Evolutionary conservation across 2,797 vertebrate species (phyloP).

Genomic region (Iguana delicatissima): DNA sequence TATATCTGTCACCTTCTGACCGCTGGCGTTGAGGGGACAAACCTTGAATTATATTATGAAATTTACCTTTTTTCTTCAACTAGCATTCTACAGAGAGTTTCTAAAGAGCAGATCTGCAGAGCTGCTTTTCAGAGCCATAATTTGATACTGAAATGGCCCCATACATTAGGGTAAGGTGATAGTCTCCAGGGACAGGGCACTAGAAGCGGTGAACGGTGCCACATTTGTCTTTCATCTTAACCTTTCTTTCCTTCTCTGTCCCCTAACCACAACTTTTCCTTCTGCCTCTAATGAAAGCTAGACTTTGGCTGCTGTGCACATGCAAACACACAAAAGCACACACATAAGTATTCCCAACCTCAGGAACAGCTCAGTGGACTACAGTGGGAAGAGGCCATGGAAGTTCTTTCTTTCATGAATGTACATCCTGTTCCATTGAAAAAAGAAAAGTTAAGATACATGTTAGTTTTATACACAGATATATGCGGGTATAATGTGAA

Average conservation of each 20-base stretch:
- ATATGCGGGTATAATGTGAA: not conserved
- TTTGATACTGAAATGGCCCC: not conserved
- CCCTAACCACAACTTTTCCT: too few species aligned
- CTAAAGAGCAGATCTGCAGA: not conserved
- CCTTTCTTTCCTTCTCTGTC: too few species aligned
- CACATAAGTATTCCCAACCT: too few species aligned
- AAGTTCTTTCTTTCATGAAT: not conserved
- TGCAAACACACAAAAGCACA: too few species aligned
- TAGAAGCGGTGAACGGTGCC: too few species aligned
- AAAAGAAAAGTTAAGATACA: not conserved
- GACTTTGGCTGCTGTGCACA: too few species aligned
- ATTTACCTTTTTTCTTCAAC: not conserved
- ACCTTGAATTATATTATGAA: constrained; percentile 17
- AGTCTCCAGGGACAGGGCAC: not conserved
- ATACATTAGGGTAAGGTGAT: not conserved
- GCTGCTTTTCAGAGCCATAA: not conserved
- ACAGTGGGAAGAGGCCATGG: too few species aligned
- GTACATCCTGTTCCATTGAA: not conserved
- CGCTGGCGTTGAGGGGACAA: constrained; percentile 1
- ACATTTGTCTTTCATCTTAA: too few species aligned
- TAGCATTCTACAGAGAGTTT: not conserved
- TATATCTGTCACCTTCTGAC: constrained; percentile 14
- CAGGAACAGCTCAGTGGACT: too few species aligned
- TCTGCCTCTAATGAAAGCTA: too few species aligned
- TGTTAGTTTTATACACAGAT: not conserved